Percentiles rank a stretch among this genome's conserved stretches.
These are phyloP conservation scores for Panthera uncia DNA, from an alignment of 2,113 vertebrate genomes.

Conservation along the genomic window DNA sequence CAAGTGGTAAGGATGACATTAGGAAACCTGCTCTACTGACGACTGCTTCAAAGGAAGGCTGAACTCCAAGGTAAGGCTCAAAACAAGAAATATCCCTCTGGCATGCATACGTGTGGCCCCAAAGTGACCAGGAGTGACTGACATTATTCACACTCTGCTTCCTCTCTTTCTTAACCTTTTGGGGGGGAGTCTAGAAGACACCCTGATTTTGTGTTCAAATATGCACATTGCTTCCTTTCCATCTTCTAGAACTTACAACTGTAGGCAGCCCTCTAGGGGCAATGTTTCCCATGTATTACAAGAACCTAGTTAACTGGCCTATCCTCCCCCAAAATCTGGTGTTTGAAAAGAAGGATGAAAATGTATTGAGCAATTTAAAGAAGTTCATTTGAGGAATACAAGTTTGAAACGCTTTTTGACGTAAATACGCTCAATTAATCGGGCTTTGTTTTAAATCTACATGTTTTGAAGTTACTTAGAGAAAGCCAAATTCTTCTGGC, in stretches of 20 bases:
- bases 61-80: not conserved
- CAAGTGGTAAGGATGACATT: not conserved
- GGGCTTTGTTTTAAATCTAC: not conserved
- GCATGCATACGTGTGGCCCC: not conserved
- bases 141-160: not conserved
- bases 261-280: not conserved
- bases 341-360: not conserved
- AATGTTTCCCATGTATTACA: not conserved
- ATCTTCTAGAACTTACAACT: not conserved
- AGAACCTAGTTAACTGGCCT: not conserved
- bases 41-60: not conserved
- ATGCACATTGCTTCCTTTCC: not conserved
- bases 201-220: not conserved
- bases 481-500: not conserved
- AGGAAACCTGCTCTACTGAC: not conserved
- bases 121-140: not conserved
- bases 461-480: not conserved
- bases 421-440: not conserved
- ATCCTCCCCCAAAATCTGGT: not conserved
- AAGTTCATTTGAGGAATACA: not conserved
- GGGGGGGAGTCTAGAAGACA: not conserved
- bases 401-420: slow-evolving; percentile 20
- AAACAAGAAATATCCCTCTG: not conserved
- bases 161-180: not conserved
- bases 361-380: not conserved